Base-by-base conservation (phyloP, 2,113 vertebrate species). In the Cryptotis parvus region DNA sequence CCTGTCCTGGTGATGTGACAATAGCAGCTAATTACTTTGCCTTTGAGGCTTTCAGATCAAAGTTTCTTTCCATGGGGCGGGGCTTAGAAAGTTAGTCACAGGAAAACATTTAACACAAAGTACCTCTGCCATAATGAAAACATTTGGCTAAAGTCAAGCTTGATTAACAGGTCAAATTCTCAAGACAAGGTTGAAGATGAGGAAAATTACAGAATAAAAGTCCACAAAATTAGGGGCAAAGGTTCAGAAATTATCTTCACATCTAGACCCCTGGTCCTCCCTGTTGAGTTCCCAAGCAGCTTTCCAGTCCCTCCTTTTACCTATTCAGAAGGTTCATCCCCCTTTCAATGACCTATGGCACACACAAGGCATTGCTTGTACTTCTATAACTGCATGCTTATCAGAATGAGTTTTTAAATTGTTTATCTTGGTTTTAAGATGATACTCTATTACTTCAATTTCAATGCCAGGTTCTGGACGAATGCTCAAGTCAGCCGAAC, bases 11-110 rank as follows among this genome's bases (percentile, higher is more conserved):
- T 80, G 66, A 82, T 78, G 24, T 68, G 69, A 88, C 61, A 92
- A 85, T n/a, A 86, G 29, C 45, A 73, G 20, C 43, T 92, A 92
- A 92, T 77, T 94, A 80, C 35, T 90, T 58, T 89, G 55, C n/a
- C 35, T 95, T 81, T 89, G 80, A 94, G 63, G 65, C 24, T 89
- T 80, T 88, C n/a, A 87, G 69, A 94, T 84, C 75, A 93, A 89
- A 92, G 43, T 77, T 87, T 89, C 80, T 84, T 93, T 86, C 61
- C 85, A 70, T 8, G 6, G 43, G 90, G 61, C 66, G 73, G 10
- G 49, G 24, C 76, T 9, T 84, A 78, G 82, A 68, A 84, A 31
- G 22, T 16, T 39, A 89, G 33, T 87, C 26, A 82, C 6, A 84
- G 76, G 20, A 85, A 85, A 66, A 45, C 2, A 31, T 43, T 86